These are phyloP conservation scores for Zenarchopterus dispar DNA, from an alignment of 2,797 vertebrate genomes.

Conservation along the genomic window DNA sequence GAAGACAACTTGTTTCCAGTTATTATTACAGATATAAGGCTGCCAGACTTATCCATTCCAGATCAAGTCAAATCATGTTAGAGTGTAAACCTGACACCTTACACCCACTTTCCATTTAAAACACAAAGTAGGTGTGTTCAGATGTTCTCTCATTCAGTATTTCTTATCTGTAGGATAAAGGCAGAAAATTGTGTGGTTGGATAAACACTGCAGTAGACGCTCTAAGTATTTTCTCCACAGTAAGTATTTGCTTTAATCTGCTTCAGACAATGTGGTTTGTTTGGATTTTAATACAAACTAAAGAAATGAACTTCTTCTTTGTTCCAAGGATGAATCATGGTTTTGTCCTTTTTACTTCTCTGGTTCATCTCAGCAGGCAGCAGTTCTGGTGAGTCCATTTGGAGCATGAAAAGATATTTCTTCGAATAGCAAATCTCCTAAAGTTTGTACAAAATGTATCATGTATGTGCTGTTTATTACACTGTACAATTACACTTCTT, in stretches of 20 bases:
- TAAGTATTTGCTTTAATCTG: neutral
- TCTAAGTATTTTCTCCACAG: neutral
- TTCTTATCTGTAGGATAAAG: neutral
- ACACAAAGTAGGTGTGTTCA: accelerated
- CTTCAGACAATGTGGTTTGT: neutral
- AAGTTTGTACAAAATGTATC: too few species aligned
- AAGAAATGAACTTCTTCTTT: neutral
- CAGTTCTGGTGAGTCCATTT: conserved; percentile 44
- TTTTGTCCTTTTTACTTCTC: conserved; percentile 28
- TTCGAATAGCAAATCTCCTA: too few species aligned
- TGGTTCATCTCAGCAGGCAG: conserved; percentile 27
- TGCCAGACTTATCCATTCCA: conserved; percentile 29
- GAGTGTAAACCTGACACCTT: neutral
- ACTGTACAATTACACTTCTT: too few species aligned
- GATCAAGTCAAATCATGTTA: conserved; percentile 47
- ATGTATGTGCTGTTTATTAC: too few species aligned
- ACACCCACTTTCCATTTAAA: neutral
- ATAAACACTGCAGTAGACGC: conserved; percentile 25
- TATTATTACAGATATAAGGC: too few species aligned
- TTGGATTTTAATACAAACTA: conserved; percentile 27
- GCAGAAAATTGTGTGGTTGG: neutral
- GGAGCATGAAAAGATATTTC: neutral
- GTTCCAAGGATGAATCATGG: neutral
- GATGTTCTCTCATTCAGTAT: neutral
- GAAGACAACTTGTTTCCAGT: too few species aligned